Evolutionary conservation across 2,797 vertebrate species (phyloP).

Genomic region (Onychomys torridus): DNA sequence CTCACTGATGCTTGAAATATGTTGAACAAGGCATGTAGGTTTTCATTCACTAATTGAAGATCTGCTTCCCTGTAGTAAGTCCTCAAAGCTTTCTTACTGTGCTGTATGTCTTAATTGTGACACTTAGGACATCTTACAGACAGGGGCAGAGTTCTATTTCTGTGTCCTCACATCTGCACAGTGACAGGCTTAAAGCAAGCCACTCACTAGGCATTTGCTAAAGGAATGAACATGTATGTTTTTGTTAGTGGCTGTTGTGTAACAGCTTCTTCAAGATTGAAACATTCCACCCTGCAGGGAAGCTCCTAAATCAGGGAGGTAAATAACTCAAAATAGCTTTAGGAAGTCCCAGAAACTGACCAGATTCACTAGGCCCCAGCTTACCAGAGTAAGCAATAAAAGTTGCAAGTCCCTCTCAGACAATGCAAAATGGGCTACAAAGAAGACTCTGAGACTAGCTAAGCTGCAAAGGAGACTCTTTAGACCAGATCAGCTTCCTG

Average conservation of each 20-base stretch:
- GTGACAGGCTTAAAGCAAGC: background rate
- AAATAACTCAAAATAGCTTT: background rate
- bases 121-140: background rate
- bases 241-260: background rate
- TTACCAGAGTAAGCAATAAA: background rate
- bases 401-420: background rate
- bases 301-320: background rate
- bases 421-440: background rate
- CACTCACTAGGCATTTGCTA: constrained; percentile 1
- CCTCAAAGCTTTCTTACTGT: background rate
- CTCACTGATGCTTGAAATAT: background rate
- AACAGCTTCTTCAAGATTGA: background rate
- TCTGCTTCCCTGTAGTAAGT: background rate
- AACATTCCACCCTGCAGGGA: background rate
- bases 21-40: constrained; percentile 27
- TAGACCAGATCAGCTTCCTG: background rate
- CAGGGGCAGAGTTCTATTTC: background rate
- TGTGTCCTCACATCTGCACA: background rate
- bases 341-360: background rate
- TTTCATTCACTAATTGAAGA: constrained; percentile 44
- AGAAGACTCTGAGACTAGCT: background rate
- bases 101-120: constrained; percentile 14
- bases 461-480: background rate
- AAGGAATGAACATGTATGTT: background rate
- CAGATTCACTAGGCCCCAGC: background rate